Conservation (phyloP, 2,888 invertebrate species). For the Drosophila neotestacea region DNA sequence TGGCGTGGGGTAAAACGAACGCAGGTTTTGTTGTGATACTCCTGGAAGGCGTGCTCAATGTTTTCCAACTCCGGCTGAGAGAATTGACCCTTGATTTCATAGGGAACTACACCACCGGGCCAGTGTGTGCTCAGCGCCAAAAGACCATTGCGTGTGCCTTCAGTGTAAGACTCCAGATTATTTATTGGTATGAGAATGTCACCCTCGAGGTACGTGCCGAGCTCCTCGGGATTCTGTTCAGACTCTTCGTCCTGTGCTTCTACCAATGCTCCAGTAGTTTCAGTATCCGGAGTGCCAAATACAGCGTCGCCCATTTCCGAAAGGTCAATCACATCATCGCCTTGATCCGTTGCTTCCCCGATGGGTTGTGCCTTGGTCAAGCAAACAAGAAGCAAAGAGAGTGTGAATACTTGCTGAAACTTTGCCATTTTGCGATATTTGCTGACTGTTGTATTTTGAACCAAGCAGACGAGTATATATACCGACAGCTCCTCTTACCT, state of each 20-base stretch:
- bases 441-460: conserved; percentile 30
- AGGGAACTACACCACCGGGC: conserved; percentile 90
- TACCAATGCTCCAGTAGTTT: conserved; percentile 64
- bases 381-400: conserved; percentile 27
- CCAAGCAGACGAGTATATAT: conserved; percentile 25
- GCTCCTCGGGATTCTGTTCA: conserved; percentile 90
- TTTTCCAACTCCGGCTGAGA: conserved; percentile 86
- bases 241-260: conserved; percentile 45
- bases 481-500: conserved; percentile 38
- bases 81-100: conserved; percentile 88
- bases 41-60: conserved; percentile 89
- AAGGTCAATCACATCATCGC: conserved; percentile 60
- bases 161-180: conserved; percentile 43
- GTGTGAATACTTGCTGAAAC: conserved; percentile 4
- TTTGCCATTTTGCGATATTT: conserved; percentile 48
- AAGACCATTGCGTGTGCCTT: conserved; percentile 87
- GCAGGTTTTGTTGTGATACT: conserved; percentile 91
- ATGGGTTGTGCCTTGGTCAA: conserved; percentile 17
- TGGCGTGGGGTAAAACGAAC: conserved; percentile 89
- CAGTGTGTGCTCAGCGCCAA: conserved; percentile 87
- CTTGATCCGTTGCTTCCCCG: conserved; percentile 18
- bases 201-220: conserved; percentile 91
- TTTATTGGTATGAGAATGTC: conserved; percentile 89
- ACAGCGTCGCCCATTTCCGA: conserved; percentile 56
- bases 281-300: conserved; percentile 86